Conservation (phyloP, 2,888 invertebrate genomes). For the Kuschelorhynchus macadamiae region DNA sequence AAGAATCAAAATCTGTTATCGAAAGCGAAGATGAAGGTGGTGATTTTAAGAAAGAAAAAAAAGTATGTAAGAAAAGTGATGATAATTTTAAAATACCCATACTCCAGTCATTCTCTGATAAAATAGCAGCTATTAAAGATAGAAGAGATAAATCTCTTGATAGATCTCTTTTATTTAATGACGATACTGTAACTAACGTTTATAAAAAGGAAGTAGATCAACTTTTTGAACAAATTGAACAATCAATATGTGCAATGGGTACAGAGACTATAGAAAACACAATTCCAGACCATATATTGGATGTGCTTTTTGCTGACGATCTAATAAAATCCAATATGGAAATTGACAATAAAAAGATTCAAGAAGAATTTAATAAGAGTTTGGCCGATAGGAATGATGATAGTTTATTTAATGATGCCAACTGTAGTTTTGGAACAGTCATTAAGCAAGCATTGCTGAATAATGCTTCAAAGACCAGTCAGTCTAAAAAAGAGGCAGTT, state of each 20-base stretch:
- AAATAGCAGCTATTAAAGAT: constrained; percentile 40
- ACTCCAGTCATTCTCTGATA: constrained; percentile 49
- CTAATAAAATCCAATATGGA: constrained; percentile 51
- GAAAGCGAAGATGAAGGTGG: constrained; percentile 11
- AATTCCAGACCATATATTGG: constrained; percentile 57
- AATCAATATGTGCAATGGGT: constrained; percentile 70
- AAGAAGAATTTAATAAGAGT: constrained; percentile 27
- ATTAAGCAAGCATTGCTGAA: constrained; percentile 62
- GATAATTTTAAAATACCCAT: constrained; percentile 41
- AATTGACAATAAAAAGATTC: constrained; percentile 22
- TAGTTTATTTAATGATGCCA: constrained; percentile 50
- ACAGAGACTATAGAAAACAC: constrained; percentile 48
- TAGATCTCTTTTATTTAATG: constrained; percentile 52
- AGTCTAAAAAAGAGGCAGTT: constrained; percentile 33
- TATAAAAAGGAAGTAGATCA: constrained; percentile 66
- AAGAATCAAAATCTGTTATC: constrained; percentile 5
- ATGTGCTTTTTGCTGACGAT: constrained; percentile 56
- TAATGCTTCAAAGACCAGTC: constrained; percentile 60
- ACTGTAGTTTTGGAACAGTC: constrained; percentile 59
- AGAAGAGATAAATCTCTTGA: constrained; percentile 44
- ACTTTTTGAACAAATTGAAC: constrained; percentile 71
- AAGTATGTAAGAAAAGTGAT: constrained; percentile 8
- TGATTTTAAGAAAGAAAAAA: neutral
- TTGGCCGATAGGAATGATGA: constrained; percentile 44
- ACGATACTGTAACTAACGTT: constrained; percentile 52